Conservation (phyloP, 2,113 vertebrate genomes). For the Lampris megalopsis region DNA sequence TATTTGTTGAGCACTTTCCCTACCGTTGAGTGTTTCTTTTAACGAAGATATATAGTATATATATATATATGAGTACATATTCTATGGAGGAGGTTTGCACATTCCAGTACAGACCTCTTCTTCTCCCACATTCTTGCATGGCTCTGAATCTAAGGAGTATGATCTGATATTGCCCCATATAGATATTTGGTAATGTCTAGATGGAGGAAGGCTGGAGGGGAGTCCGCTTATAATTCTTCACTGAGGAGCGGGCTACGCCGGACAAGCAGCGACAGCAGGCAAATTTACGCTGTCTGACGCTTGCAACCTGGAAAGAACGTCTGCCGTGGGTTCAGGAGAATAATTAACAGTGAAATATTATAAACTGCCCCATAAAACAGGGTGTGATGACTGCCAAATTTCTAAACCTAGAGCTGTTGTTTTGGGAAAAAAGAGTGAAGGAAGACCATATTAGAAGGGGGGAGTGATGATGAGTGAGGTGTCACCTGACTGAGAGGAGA, state of each 20-base stretch:
- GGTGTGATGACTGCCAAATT: slow-evolving; percentile 50
- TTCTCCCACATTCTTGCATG: slow-evolving; percentile 13
- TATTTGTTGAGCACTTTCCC: no score
- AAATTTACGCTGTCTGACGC: slow-evolving; percentile 61
- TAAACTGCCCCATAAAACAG: slow-evolving; percentile 71
- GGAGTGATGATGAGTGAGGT: slow-evolving; percentile 39
- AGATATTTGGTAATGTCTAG: slow-evolving; percentile 32
- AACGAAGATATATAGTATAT: not conserved
- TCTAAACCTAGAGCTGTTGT: slow-evolving; percentile 45
- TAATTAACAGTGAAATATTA: slow-evolving; percentile 79
- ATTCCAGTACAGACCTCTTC: slow-evolving; percentile 20
- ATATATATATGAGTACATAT: slow-evolving; percentile 57
- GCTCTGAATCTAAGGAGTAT: slow-evolving; percentile 24
- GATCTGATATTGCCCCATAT: slow-evolving; percentile 34
- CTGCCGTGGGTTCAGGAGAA: slow-evolving; percentile 52
- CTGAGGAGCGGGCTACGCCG: slow-evolving; percentile 48
- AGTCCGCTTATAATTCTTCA: slow-evolving; percentile 46
- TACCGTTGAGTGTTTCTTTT: no score
- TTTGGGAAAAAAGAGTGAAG: slow-evolving; percentile 25
- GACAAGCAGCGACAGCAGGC: slow-evolving; percentile 47
- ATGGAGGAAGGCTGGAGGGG: slow-evolving; percentile 12
- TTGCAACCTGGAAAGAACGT: slow-evolving; percentile 69
- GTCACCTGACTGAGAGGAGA: slow-evolving; percentile 30
- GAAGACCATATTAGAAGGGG: slow-evolving; percentile 14
- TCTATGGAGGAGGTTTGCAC: slow-evolving; percentile 21